A percentile compares a stretch with the other conserved stretches of the same genome.
Evolutionary conservation across 1,140 invertebrate species (phyloP).

Genomic region (Zophobas morio): DNA sequence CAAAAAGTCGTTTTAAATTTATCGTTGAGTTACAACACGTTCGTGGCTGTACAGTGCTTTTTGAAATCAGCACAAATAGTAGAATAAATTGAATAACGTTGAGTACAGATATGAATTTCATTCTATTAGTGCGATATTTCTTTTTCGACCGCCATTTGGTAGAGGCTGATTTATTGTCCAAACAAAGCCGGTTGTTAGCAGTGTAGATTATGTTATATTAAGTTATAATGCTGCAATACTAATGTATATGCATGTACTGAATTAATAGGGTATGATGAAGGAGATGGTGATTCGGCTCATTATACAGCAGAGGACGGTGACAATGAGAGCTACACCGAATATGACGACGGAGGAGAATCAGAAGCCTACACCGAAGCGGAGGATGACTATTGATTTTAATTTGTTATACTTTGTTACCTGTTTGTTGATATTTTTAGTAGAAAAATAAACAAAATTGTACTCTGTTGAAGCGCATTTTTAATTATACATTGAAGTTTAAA

Average conservation of each 20-base stretch:
- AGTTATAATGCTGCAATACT: not conserved
- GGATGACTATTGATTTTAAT: constrained; percentile 48
- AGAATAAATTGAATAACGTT: no score
- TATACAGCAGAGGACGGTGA: constrained; percentile 38
- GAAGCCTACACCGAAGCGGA: constrained; percentile 54
- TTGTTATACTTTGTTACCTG: constrained; percentile 29
- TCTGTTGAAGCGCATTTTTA: not conserved
- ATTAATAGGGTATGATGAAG: constrained; percentile 44
- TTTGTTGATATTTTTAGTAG: constrained; percentile 19
- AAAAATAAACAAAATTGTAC: constrained; percentile 32
- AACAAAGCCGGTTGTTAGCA: not conserved
- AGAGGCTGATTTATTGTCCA: not conserved
- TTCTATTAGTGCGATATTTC: not conserved
- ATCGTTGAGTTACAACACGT: no score
- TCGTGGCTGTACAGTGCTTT: no score
- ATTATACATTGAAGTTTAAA: no score
- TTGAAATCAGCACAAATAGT: no score
- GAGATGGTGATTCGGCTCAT: constrained; percentile 45
- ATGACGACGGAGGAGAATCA: constrained; percentile 51
- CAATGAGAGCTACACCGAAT: constrained; percentile 36
- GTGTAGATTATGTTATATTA: constrained; percentile 13
- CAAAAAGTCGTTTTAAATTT: no score
- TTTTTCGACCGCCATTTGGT: not conserved
- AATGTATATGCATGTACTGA: constrained; percentile 30
- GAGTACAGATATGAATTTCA: no score